Conservation (phyloP, 2,888 invertebrate species). For the Stenotaenia linearis region DNA sequence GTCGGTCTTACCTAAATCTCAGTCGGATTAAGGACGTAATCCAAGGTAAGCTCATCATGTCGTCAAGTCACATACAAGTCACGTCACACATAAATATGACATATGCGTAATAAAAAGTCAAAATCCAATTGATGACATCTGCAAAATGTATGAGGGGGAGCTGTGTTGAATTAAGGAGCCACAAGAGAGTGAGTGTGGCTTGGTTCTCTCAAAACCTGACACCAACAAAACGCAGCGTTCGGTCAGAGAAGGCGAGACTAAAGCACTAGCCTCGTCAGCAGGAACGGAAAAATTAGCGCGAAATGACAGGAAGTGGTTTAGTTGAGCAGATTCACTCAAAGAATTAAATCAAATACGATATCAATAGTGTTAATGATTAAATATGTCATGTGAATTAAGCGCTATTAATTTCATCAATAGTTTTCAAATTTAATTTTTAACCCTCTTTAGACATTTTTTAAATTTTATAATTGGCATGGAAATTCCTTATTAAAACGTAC, state of each 20-base stretch:
- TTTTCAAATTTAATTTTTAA: background rate
- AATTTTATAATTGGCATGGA: background rate
- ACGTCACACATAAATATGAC: conserved; percentile 13
- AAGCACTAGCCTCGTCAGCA: background rate
- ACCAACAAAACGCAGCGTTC: conserved; percentile 14
- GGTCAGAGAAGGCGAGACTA: conserved; percentile 10
- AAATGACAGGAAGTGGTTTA: conserved; percentile 5
- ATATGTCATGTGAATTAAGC: background rate
- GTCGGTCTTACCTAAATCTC: background rate
- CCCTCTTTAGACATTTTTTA: background rate
- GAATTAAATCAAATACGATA: background rate
- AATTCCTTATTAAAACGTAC: too few relatives aligned
- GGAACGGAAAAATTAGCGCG: background rate
- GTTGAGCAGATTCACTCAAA: background rate
- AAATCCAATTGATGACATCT: conserved; percentile 19
- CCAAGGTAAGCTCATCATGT: background rate
- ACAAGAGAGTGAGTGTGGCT: conserved; percentile 4
- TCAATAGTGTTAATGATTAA: background rate
- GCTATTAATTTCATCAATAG: background rate
- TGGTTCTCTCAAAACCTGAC: conserved; percentile 19
- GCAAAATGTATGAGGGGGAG: conserved; percentile 9
- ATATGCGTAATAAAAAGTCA: conserved; percentile 15
- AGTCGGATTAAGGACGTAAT: conserved; percentile 7
- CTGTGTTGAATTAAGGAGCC: conserved; percentile 12
- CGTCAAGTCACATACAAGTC: background rate